phyloP scores from a whole-genome alignment of 2,888 invertebrate genomes.

The Hartigia nigra region DNA sequence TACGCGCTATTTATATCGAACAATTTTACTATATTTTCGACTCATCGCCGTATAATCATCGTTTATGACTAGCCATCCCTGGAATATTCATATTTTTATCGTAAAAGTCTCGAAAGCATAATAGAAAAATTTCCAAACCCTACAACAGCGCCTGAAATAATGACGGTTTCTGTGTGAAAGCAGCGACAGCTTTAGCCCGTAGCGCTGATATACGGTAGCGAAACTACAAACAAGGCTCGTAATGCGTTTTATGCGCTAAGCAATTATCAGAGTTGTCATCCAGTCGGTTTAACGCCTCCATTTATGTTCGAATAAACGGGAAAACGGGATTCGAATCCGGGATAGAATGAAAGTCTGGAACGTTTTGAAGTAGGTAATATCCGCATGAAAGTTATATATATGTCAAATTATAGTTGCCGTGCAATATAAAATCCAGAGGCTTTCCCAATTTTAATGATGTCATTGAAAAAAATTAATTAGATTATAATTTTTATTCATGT shows the following conservation, averaged over 20 bases:
- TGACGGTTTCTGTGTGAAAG: not conserved
- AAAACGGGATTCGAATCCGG: conserved; percentile 38
- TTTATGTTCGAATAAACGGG: conserved; percentile 55
- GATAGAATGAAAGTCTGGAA: not conserved
- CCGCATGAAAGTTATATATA: not conserved
- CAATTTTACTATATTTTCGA: not conserved
- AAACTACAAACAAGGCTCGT: conserved; percentile 55
- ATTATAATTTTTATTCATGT: not conserved
- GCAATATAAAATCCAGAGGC: not conserved
- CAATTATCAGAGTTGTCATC: conserved; percentile 62
- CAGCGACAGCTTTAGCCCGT: not conserved
- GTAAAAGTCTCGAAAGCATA: not conserved
- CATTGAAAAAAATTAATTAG: not conserved
- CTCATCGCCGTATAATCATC: not conserved
- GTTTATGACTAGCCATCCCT: not conserved
- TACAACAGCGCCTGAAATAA: not conserved
- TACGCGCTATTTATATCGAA: not conserved
- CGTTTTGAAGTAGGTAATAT: not conserved
- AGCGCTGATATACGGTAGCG: conserved; percentile 14
- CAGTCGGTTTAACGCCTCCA: conserved; percentile 59
- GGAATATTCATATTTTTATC: not conserved
- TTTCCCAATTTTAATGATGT: not conserved
- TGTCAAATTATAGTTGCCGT: not conserved
- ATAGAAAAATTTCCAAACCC: not conserved
- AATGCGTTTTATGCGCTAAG: conserved; percentile 57